phyloP scores from a whole-genome alignment of 2,797 vertebrate species.

The Neosilurus hyrtlii region DNA sequence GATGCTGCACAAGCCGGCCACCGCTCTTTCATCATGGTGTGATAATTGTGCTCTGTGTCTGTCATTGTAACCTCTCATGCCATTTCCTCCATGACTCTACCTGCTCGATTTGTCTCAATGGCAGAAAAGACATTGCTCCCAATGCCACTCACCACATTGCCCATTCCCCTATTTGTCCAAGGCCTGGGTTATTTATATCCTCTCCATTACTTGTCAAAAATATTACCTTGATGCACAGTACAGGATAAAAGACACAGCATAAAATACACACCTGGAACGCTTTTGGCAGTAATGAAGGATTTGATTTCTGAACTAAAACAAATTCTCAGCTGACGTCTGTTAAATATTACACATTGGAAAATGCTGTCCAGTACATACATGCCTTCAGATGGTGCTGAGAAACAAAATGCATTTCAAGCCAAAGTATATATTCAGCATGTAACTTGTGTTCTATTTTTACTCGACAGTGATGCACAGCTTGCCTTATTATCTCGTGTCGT shows the following conservation, averaged over 20 bases:
- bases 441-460: conserved; percentile 74
- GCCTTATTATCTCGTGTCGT: conserved; percentile 78
- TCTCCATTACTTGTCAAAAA: conserved; percentile 78
- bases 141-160: conserved; percentile 65
- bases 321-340: neutral
- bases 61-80: conserved; percentile 92
- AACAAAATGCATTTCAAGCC: conserved; percentile 46
- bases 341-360: conserved; percentile 10
- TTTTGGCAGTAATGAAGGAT: conserved; percentile 39
- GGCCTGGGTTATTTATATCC: conserved; percentile 85
- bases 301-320: conserved; percentile 13
- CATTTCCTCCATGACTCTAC: conserved; percentile 68
- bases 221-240: conserved; percentile 77
- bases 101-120: conserved; percentile 87
- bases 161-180: conserved; percentile 80
- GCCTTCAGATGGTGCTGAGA: conserved; percentile 22
- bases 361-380: conserved; percentile 19
- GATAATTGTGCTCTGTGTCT: conserved; percentile 99
- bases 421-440: conserved; percentile 40
- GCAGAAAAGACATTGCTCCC: conserved; percentile 68
- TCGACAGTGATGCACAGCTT: conserved; percentile 77
- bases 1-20: conserved; percentile 77
- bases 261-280: conserved; percentile 68
- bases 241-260: conserved; percentile 76
- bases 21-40: conserved; percentile 98